Base-by-base conservation (phyloP, 2,797 vertebrate species). In the Hoplostethus atlanticus region DNA sequence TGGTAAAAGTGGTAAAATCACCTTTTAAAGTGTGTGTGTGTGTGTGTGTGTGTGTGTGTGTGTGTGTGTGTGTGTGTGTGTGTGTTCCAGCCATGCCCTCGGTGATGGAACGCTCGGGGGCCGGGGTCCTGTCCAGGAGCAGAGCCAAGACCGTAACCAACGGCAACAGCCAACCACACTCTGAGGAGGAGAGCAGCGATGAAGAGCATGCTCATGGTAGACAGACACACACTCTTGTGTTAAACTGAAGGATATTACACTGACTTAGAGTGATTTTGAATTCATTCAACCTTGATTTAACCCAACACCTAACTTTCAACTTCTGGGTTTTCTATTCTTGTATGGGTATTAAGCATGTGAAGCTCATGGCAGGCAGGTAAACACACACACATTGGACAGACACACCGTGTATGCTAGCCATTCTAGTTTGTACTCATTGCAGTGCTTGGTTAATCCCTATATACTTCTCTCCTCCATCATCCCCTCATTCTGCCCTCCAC, bases 111-210 rank as follows among this genome's bases (percentile, higher is more conserved):
- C 96, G 96, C 77, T 95, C 96, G n/a, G 93, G 94, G 68, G 86
- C 95, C 5, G 96, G 96, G 81, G 96, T 98, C 89, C 92, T 97
- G 84, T 97, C 96, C 91, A 94, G 96, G 83, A 97, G 96, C 93
- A 91, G 96, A 85, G 94, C 96, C 76, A 98, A 97, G 92, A 96
- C 94, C 0, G 94, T 96, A 73, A 94, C 95, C 84, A 95, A 96
- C 8, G 96, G 96, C 64, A 95, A 91, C 87, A 96, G 95, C 83
- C 93, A 94, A 0, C 91, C 90, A 3, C 96, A 95, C 87, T 96
- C 96, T 0, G 97, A 97, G 82, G 97, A 97, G 84, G 97, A 98
- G 81, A 96, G 96, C 95, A 97, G 97, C 50, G 97, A 97, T 55
- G 97, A 98, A 72, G 97, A 98, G 44, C 96, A 96, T 0, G 92